Evolutionary conservation across 2,888 invertebrate genomes (phyloP).

Genomic region (Argyra leucocephala): DNA sequence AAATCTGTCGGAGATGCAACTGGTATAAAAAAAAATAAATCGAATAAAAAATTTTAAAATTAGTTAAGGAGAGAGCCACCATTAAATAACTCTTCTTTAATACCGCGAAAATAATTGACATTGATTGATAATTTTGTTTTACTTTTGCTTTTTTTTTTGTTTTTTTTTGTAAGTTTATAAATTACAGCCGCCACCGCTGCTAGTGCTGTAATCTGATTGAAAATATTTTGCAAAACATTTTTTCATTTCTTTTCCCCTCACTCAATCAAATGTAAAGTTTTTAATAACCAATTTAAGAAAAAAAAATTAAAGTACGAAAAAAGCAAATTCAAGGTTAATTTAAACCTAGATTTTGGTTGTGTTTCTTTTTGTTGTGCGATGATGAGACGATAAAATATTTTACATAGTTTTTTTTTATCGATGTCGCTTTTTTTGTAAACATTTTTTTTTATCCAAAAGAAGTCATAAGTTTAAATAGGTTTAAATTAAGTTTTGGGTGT

Average conservation of each 20-base stretch:
- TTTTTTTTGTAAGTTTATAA: too few relatives aligned
- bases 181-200: too few relatives aligned
- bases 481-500: neutral
- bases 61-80: too few relatives aligned
- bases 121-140: neutral
- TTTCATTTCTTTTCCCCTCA: too few relatives aligned
- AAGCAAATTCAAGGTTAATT: neutral
- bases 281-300: neutral
- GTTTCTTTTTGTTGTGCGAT: neutral
- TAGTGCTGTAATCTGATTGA: too few relatives aligned
- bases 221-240: neutral
- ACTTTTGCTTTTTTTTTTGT: neutral
- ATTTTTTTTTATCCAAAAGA: neutral
- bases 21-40: neutral
- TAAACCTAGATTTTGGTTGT: neutral
- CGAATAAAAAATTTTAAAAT: neutral
- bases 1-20: neutral
- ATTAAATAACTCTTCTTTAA: too few relatives aligned
- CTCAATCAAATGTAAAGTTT: neutral
- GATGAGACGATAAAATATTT: neutral
- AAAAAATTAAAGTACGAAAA: neutral
- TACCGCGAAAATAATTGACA: neutral
- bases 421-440: too few relatives aligned
- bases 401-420: neutral
- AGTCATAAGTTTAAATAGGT: neutral